phyloP scores from a whole-genome alignment of 92 coral and sea anemone species.

The Scolanthus callimorphus region DNA sequence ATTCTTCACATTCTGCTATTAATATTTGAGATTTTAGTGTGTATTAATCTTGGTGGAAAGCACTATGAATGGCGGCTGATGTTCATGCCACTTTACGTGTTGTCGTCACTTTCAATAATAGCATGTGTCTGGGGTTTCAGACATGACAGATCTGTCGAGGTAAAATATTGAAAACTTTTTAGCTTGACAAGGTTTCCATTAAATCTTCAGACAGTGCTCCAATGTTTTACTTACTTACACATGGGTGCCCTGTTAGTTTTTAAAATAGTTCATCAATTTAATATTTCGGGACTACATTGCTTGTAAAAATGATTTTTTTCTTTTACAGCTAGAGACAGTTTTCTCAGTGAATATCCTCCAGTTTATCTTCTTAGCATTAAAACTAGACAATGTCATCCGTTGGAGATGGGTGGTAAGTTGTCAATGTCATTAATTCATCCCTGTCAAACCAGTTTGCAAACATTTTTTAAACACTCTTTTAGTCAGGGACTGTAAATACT shows the following conservation, averaged over 20 bases:
- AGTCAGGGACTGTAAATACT: no score
- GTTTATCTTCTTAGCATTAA: slow-evolving; percentile 85
- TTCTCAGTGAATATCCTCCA: slow-evolving; percentile 93
- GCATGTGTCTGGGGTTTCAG: slow-evolving; percentile 99
- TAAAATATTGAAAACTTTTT: slow-evolving; percentile 8
- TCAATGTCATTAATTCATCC: no score
- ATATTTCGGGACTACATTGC: no score
- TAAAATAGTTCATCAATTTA: neutral
- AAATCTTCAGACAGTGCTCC: no score
- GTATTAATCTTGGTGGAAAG: slow-evolving; percentile 69
- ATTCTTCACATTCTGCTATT: slow-evolving; percentile 79
- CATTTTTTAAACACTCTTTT: no score
- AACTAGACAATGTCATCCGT: slow-evolving; percentile 71
- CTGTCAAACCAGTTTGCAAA: no score
- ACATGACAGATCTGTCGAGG: slow-evolving; percentile 99
- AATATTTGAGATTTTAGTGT: slow-evolving; percentile 87
- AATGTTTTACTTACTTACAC: slow-evolving; percentile 3
- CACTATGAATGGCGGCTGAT: slow-evolving; percentile 84
- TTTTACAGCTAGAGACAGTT: slow-evolving; percentile 80
- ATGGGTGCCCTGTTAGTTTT: neutral
- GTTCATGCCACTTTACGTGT: slow-evolving; percentile 91
- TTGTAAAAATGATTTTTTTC: no score
- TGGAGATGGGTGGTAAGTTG: slow-evolving; percentile 99
- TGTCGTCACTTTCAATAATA: slow-evolving; percentile 83
- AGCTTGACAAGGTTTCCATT: no score